Base-by-base conservation (phyloP, 2,888 invertebrate genomes). In the Shargacucullia verbasci region DNA sequence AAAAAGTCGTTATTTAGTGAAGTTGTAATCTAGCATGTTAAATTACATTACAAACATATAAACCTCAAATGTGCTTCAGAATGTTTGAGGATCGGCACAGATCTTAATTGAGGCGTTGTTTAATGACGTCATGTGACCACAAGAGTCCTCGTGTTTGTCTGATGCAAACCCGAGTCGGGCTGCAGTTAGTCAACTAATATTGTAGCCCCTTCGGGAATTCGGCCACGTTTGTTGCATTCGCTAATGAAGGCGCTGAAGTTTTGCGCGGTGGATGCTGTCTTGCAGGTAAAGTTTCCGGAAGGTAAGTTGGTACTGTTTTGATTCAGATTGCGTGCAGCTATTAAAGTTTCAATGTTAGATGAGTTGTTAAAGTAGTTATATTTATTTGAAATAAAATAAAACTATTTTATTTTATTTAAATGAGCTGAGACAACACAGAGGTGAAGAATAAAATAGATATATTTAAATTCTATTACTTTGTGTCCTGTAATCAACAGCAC, bases 221-320 rank as follows among this genome's bases (percentile, higher is more conserved):
- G 52, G 65, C 65, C 34, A 48, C 47, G 52, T 54, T 35, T 54
- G 57, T 58, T 52, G 46, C 44, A 38, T 38, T 61, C 55, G 34
- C 56, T 71, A 70, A 74, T 65, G 75, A 66, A 59, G 50, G 49
- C 48, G 15, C 14, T 34, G 31, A 65, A 60, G 48, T 64, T 72
- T 48, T 31, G 64, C 47, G 33, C 7, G 14, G 14, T 27, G 38
- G 34, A 29, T 38, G 14, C 41, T 46, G 29, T 59, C 53, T 50
- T 35, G 31, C 35, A 35, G 40, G 29, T 29, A 13, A 40, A 65
- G 46, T 55, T 58, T 40, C 15, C 27, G 13, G 15, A 59, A 39
- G 12, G 38, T 54, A 7, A 50, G 44, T 52, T 29, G 25, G 34
- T 7, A 44, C 27, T 39, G 20, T 43, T 43, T 39, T 39, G 10